phyloP scores from a whole-genome alignment of 2,888 invertebrate genomes.

The Maniola hyperantus region DNA sequence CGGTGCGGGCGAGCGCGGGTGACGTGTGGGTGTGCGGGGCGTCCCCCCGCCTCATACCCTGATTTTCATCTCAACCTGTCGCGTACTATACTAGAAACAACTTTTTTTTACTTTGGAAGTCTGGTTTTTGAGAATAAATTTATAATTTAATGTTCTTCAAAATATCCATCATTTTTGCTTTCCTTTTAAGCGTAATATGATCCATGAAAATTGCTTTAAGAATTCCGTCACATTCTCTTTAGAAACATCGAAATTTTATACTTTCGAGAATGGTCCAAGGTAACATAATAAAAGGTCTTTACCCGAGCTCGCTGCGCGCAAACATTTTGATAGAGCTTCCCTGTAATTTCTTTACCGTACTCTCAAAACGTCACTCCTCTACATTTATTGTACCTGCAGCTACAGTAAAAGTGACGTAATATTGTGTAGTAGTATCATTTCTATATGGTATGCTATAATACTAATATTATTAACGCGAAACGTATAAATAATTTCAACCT shows the following conservation, averaged over 20 bases:
- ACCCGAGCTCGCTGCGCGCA: constrained; percentile 19
- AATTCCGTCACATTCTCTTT: constrained; percentile 1
- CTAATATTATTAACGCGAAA: no score
- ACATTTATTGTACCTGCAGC: background rate
- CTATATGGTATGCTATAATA: no score
- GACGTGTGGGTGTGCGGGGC: no score
- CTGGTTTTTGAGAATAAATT: no score
- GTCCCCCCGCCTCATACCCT: no score
- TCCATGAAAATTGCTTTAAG: background rate
- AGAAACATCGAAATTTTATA: constrained; percentile 26
- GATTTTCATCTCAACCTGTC: no score
- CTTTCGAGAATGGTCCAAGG: constrained; percentile 20
- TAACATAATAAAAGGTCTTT: constrained; percentile 33
- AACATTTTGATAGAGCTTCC: constrained; percentile 30
- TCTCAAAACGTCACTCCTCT: constrained; percentile 7
- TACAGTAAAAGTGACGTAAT: no score
- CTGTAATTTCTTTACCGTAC: constrained; percentile 19
- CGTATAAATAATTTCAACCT: no score
- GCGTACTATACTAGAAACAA: no score
- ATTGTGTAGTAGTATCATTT: no score
- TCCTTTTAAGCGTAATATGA: background rate
- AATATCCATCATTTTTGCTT: background rate
- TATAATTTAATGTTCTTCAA: background rate
- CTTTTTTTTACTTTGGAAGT: no score
- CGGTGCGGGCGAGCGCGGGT: no score